These are phyloP conservation scores for Oxystoma pomonae DNA, from an alignment of 2,888 invertebrate genomes.

Conservation along the genomic window DNA sequence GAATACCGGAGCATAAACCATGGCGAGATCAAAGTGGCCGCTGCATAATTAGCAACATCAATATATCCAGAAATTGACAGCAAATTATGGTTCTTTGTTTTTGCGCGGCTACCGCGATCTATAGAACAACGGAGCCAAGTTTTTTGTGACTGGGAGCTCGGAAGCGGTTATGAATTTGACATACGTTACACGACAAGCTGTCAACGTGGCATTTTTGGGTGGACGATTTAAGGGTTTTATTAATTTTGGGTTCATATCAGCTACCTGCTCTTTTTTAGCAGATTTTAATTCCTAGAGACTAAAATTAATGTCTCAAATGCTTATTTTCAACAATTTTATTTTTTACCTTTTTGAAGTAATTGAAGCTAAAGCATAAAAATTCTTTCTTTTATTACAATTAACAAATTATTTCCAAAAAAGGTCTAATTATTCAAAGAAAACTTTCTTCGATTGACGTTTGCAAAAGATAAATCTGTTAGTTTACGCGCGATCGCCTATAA, in stretches of 20 bases:
- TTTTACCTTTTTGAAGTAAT: no score
- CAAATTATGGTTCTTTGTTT: constrained; percentile 50
- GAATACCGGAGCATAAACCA: constrained; percentile 24
- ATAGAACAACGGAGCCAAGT: background rate
- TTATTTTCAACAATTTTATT: no score
- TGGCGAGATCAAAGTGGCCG: constrained; percentile 38
- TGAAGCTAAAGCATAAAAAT: no score
- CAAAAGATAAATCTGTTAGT: no score
- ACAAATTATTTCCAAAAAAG: no score
- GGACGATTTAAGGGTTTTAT: background rate
- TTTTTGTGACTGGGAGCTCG: background rate
- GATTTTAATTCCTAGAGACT: no score
- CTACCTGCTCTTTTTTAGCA: background rate
- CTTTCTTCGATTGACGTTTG: no score
- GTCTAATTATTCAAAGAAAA: no score
- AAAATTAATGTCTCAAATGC: no score
- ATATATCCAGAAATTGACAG: constrained; percentile 50
- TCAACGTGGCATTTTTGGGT: constrained; percentile 32
- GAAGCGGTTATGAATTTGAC: constrained; percentile 1
- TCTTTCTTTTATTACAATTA: no score
- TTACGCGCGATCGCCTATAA: no score
- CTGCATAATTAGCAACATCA: constrained; percentile 46
- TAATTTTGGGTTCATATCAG: background rate
- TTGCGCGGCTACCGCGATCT: constrained; percentile 37
- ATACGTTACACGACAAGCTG: constrained; percentile 35